A percentile compares a stretch with the other conserved stretches of the same genome.
Evolutionary conservation across 2,888 invertebrate species (phyloP).

Genomic region (Creontiades dilutus): DNA sequence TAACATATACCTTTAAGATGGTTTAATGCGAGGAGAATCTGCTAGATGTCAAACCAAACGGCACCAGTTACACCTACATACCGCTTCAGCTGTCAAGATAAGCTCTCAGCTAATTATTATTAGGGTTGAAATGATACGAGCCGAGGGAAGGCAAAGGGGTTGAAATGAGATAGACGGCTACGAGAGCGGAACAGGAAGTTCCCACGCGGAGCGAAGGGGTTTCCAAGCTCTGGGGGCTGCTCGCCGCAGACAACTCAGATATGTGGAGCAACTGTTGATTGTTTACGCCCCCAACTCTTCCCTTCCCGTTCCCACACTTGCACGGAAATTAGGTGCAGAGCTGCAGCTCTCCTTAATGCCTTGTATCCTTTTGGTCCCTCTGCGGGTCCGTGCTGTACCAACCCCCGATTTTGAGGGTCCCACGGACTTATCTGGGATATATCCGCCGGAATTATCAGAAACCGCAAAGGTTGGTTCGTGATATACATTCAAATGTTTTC

Average conservation of each 20-base stretch:
- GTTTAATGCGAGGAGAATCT: no score
- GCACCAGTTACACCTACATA: no score
- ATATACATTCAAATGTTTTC: no score
- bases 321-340: slow-evolving; percentile 58
- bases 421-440: no score
- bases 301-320: slow-evolving; percentile 56
- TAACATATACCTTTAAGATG: no score
- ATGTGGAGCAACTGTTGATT: slow-evolving; percentile 65
- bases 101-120: slow-evolving; percentile 6
- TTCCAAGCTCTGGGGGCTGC: neutral
- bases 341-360: neutral
- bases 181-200: slow-evolving; percentile 49
- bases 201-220: slow-evolving; percentile 3
- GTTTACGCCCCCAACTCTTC: slow-evolving; percentile 52
- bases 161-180: neutral
- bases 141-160: neutral
- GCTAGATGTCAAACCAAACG: no score
- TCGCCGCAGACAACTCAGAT: slow-evolving; percentile 33
- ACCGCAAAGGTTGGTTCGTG: no score
- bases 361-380: no score
- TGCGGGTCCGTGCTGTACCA: no score
- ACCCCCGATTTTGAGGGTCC: no score
- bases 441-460: no score
- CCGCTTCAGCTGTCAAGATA: slow-evolving; percentile 19
- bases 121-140: neutral